Evolutionary conservation across 2,113 vertebrate genomes (phyloP).

Genomic region (Misgurnus anguillicaudatus): DNA sequence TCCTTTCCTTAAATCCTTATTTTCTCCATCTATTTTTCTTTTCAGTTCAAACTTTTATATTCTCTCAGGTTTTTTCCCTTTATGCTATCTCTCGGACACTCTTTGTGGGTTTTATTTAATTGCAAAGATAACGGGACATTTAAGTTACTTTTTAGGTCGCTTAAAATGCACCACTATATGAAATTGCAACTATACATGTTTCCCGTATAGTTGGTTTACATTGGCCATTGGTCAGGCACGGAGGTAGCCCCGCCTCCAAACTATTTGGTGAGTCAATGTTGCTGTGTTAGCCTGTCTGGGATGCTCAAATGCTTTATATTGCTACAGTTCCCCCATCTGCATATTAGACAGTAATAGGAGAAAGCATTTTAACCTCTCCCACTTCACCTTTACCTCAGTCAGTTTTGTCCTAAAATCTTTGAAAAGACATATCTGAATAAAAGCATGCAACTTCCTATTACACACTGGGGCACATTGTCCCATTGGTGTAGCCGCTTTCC

Average conservation of each 20-base stretch:
- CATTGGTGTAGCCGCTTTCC: slow-evolving; percentile 9
- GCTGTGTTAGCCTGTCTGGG: neutral
- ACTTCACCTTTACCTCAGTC: slow-evolving; percentile 4
- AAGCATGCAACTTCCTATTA: neutral
- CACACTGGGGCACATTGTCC: neutral
- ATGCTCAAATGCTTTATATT: no score
- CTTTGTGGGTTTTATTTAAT: neutral
- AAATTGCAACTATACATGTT: no score
- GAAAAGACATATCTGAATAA: neutral
- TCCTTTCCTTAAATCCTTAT: slow-evolving; percentile 20
- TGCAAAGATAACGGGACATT: neutral
- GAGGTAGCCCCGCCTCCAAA: neutral
- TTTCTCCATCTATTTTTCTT: slow-evolving; percentile 17
- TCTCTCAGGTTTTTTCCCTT: neutral
- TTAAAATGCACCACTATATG: no score
- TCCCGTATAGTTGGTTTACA: neutral
- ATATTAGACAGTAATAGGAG: neutral
- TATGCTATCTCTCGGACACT: neutral
- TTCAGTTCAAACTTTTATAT: neutral
- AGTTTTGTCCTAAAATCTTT: neutral
- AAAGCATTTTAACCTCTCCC: neutral
- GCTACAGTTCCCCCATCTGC: neutral
- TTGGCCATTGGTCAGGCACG: neutral
- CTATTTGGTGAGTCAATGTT: neutral
- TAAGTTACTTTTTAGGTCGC: neutral